Evolutionary conservation across 2,888 invertebrate genomes (phyloP), one percentile per base, ranked within the genome.

Genomic region (Phasia obesa): DNA sequence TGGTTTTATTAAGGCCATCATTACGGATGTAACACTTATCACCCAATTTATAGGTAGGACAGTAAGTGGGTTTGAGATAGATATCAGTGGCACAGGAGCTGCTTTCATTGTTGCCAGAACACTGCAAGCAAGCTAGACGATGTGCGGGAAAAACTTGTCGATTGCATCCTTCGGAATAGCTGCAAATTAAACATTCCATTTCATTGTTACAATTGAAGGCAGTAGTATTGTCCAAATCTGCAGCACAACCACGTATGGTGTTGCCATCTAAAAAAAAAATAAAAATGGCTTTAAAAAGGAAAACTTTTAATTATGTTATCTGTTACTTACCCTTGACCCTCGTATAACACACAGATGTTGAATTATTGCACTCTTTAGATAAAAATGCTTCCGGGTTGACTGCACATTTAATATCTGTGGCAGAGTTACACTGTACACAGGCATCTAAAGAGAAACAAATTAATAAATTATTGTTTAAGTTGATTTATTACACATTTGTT

Each of bases 361-460:
- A 65, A 25, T 87, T 87, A 0, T 47, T 15, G 73, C 90, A 90
- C 44, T 88, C 87, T 69, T 88, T 89, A 67, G 89, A 85, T 71
- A 90, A 27, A 44, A 87, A 87, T n/a, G 82, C 80, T 3, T 88
- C 80, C 0, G 91, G 89, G 62, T 87, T 86, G n/a, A 87, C 87
- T 70, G 90, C 90, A 59, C 90, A 90, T 55, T 86, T 88, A 0
- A 84, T 77, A 53, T 90, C 88, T 7, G 49, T 80, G 49, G 86
- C 84, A 2, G 91, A 91, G 69, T 87, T 85, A 83, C 90, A 90
- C 69, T 91, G 91, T 9, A 90, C 88, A 60, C 90, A 90, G 17
- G 88, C 81, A 70, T 89, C 91, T 90, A 65, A 84, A 71, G 44
- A n/a, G n/a, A n/a, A n/a, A n/a, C n/a, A n/a, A n/a, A n/a, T n/a